Base-by-base conservation (phyloP, 2,888 invertebrate species). In the Metacarcinus magister region DNA sequence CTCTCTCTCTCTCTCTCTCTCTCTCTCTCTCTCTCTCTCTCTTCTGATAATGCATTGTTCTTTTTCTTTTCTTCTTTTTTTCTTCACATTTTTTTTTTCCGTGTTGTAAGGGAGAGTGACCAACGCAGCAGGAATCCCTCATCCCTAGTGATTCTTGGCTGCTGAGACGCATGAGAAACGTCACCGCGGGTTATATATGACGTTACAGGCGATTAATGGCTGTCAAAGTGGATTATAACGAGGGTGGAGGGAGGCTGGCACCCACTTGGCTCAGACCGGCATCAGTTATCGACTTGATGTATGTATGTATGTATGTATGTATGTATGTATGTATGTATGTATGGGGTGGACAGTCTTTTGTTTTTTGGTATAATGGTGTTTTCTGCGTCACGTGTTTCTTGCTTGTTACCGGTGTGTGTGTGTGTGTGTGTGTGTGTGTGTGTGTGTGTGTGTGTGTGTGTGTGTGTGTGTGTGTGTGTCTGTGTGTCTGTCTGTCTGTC, bases 301-400 rank as follows among this genome's bases (percentile, higher is more conserved):
- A 82, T 39, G 32, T 44, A 44, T 44, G 75, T 93, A 60, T 92
- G 48, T 92, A 92, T 92, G 32, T 92, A n/a, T n/a, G 67, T 93
- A 44, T 82, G 28, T 43, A 82, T 39, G 32, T 44, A 44, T 44
- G 75, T 93, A 60, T 92, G 48, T 92, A 92, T 92, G 32, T 92
- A n/a, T n/a, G 67, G n/a, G 67, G 23, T n/a, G n/a, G n/a, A 67
- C 67, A n/a, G 67, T 8, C 4, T 46, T 54, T 54, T 19, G n/a
- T n/a, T 5, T n/a, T 93, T 28, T 60, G n/a, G 4, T 60, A 4
- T n/a, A 4, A n/a, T 4, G 67, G n/a, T 23, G 3, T 67, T 8
- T n/a, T n/a, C n/a, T 67, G 54, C 54, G 54, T n/a, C 4, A 67
- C 19, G 13, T 67, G 13, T 23, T 67, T 1, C 19, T 67, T 67